A percentile compares a stretch with the other conserved stretches of the same genome.
These are phyloP conservation scores for Lamellibrachia luymesi DNA, from an alignment of 1,140 invertebrate genomes.

Conservation along the genomic window DNA sequence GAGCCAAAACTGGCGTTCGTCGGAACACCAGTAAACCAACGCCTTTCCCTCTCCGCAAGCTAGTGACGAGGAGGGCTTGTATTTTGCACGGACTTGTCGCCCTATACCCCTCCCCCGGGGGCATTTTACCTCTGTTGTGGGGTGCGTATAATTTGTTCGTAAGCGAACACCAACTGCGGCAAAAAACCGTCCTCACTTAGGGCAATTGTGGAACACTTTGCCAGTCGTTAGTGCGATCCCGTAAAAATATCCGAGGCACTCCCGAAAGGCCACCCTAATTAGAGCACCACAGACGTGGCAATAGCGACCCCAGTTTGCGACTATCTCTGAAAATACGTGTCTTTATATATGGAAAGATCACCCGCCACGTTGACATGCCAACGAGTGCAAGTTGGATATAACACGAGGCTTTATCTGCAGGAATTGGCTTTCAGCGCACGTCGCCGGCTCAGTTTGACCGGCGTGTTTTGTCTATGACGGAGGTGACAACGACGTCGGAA, in stretches of 20 bases:
- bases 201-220: background rate
- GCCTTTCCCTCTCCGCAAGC: too few species aligned
- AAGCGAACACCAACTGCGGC: background rate
- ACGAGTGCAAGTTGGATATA: background rate
- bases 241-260: background rate
- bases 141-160: background rate
- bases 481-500: background rate
- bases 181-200: background rate
- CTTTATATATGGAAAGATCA: background rate
- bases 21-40: too few species aligned
- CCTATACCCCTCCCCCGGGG: background rate
- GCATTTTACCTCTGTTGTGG: background rate
- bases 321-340: background rate
- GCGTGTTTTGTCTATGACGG: background rate
- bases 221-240: background rate
- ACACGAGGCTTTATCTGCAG: background rate
- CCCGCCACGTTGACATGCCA: background rate
- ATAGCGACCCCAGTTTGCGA: background rate
- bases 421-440: conserved; percentile 3
- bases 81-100: background rate
- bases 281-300: background rate
- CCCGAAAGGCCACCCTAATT: background rate
- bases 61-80: too few species aligned
- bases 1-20: too few species aligned
- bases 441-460: background rate